These are phyloP conservation scores for Cryptus viduatorius DNA, from an alignment of 2,888 invertebrate genomes.

Conservation along the genomic window DNA sequence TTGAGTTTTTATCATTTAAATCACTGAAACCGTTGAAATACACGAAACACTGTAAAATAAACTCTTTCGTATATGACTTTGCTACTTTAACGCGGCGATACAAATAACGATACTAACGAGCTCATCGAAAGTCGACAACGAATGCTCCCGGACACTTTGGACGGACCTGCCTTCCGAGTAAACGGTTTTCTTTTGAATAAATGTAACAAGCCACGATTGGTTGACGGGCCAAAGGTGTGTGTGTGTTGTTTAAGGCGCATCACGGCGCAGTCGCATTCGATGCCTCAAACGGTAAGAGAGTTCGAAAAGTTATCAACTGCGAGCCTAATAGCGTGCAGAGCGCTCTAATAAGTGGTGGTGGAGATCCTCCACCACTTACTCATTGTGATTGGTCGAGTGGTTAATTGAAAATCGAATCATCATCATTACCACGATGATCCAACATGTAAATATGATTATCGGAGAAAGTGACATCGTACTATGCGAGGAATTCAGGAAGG, in stretches of 20 bases:
- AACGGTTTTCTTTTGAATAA: slow-evolving; percentile 69
- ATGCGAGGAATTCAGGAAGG: not conserved
- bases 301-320: slow-evolving; percentile 18
- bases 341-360: not conserved
- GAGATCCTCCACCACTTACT: not conserved
- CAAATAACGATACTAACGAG: slow-evolving; percentile 4
- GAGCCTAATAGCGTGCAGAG: not conserved
- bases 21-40: slow-evolving; percentile 15
- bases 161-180: slow-evolving; percentile 54
- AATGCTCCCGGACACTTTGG: slow-evolving; percentile 37
- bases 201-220: slow-evolving; percentile 52
- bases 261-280: slow-evolving; percentile 41
- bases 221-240: not conserved
- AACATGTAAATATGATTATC: not conserved
- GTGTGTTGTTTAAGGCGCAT: not conserved
- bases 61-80: slow-evolving; percentile 1
- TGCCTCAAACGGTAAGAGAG: not conserved
- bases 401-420: not conserved
- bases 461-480: not conserved
- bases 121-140: slow-evolving; percentile 16
- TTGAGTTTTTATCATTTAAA: slow-evolving; percentile 22
- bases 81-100: not conserved
- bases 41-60: slow-evolving; percentile 13
- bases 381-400: not conserved
- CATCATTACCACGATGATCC: not conserved